phyloP scores from a whole-genome alignment of 2,113 vertebrate species.

The Syngnathus floridae region DNA sequence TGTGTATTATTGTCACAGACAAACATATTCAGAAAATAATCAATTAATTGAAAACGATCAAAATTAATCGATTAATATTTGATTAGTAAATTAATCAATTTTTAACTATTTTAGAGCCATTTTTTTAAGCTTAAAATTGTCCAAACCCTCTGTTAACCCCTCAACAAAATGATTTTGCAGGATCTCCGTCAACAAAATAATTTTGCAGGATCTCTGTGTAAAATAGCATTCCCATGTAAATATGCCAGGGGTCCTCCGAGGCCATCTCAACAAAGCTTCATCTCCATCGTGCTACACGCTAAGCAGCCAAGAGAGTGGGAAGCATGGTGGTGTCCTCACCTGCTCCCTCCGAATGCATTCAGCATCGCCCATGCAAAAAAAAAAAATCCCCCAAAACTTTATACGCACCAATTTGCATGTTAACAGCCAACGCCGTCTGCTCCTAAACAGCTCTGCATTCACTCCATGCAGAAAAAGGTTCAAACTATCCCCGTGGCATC shows the following conservation, averaged over 20 bases:
- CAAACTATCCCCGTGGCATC: constrained; percentile 12
- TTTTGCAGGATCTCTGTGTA: background rate
- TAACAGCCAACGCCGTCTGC: constrained; percentile 6
- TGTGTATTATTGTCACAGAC: background rate
- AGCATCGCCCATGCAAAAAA: constrained; percentile 25
- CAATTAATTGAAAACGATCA: no score
- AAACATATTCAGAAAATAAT: no score
- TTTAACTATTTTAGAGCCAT: no score
- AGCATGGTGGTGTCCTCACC: constrained; percentile 47
- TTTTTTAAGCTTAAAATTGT: no score
- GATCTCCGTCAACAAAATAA: no score
- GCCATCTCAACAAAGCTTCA: constrained; percentile 47
- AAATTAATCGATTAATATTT: no score
- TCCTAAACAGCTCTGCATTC: background rate
- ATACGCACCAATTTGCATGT: background rate
- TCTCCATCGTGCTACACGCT: constrained; percentile 53
- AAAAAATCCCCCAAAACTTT: constrained; percentile 7
- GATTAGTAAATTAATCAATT: no score
- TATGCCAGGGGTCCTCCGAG: constrained; percentile 41
- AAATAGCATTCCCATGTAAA: constrained; percentile 14
- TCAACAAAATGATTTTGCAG: no score
- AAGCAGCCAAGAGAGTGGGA: constrained; percentile 55
- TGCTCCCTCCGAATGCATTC: constrained; percentile 16
- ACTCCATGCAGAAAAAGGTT: background rate
- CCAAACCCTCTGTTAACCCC: no score